Base-by-base conservation (phyloP, 1,140 invertebrate genomes). In the Dendrolimus kikuchii region DNA sequence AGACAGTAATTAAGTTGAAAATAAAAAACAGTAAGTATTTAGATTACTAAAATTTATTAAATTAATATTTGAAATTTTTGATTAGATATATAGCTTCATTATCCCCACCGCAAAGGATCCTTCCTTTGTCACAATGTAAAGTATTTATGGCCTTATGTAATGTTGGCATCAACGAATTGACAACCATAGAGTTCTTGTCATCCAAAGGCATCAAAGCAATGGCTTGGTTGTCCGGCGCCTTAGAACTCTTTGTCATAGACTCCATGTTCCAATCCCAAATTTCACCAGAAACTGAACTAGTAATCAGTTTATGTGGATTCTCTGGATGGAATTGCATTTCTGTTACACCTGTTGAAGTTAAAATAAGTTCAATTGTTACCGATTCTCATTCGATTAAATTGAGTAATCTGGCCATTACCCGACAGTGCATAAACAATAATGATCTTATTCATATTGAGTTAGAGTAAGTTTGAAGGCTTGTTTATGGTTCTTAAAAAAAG, bases 281-380 rank as follows among this genome's bases (percentile, higher is more conserved):
- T 78, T 96, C 93, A 4, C 96, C 95, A 59, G 91, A 91, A 44
- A 90, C 83, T 0, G 95, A 95, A 69, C 92, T 93, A 2, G 93
- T 94, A 60, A 96, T 93, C 1, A 97, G 68, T 86, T 95, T 94
- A 49, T 95, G 91, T 1, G 95, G 94, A 66, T 94, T 90, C 48
- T 92, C 91, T 6, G 91, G 93, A 81, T 97, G 95, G 66, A 97
- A 97, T 43, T 92, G 89, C 55, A 97, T 92, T 86, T 96, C 95
- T 46, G 89, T 92, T 7, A 97, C 92, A 40, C 93, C 83, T 52
- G 23, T 23, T 23, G 23, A 23, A 23, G 3, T 23, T 23, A 23
- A 23, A 23, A 23, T 3, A 23, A 23, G 23, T 23, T 23, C 23
- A 23, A 23, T 23, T 23, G 23, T 23, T 23, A 23, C 23, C 23